Evolutionary conservation across 2,797 vertebrate genomes (phyloP).

Genomic region (Chromobotia macracanthus): DNA sequence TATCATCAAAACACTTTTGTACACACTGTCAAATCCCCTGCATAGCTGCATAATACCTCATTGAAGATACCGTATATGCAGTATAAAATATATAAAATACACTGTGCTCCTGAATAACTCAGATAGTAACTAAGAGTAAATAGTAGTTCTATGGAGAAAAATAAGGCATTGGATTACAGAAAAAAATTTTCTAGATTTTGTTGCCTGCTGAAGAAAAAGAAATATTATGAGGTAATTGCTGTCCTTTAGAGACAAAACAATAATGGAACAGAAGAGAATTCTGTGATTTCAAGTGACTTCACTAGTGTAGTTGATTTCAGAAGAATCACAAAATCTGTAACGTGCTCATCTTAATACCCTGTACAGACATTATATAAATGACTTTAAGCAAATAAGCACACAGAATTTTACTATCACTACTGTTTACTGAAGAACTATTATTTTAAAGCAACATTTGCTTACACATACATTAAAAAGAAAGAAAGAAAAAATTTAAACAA

Average conservation of each 20-base stretch:
- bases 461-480: conserved; percentile 9
- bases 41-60: background rate
- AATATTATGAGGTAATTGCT: conserved; percentile 34
- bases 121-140: conserved; percentile 52
- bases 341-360: too few species aligned
- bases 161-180: conserved; percentile 21
- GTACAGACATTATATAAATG: too few species aligned
- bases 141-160: conserved; percentile 11
- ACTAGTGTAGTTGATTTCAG: background rate
- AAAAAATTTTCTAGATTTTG: too few species aligned
- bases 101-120: background rate
- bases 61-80: background rate
- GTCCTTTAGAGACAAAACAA: conserved; percentile 33
- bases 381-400: background rate
- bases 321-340: background rate
- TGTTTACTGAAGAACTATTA: background rate
- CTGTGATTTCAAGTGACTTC: background rate
- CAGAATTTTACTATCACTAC: background rate
- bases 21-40: background rate
- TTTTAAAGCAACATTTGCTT: background rate
- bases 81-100: background rate
- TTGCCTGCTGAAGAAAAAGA: conserved; percentile 16
- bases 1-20: conserved; percentile 3
- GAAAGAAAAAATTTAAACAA: background rate
- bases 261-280: background rate